Conservation (phyloP, 2,888 invertebrate species). For the Archips xylosteana region DNA sequence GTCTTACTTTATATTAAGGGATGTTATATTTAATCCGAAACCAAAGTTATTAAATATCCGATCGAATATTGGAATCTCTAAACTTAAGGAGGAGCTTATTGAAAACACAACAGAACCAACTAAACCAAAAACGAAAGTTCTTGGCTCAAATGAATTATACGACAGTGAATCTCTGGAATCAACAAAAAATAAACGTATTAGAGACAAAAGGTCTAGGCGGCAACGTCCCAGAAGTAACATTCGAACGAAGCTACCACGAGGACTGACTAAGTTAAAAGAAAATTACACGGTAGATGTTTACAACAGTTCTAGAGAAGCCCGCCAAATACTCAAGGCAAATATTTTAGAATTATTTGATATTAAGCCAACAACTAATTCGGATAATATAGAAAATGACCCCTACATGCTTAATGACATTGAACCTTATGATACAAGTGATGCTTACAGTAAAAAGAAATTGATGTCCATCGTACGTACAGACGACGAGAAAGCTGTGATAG, state of each 20-base stretch:
- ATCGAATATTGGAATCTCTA: neutral
- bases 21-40: neutral
- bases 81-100: neutral
- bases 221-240: neutral
- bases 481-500: neutral
- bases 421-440: neutral
- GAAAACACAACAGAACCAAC: neutral
- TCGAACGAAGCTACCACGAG: neutral
- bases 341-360: slow-evolving; percentile 4
- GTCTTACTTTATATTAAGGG: neutral
- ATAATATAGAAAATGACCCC: neutral
- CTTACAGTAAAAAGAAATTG: neutral
- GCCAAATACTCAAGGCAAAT: neutral
- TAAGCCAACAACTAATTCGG: neutral
- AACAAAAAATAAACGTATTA: neutral
- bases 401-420: neutral
- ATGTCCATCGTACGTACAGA: neutral
- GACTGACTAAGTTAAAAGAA: neutral
- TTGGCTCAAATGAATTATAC: neutral
- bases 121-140: neutral
- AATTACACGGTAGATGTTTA: neutral
- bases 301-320: neutral
- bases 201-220: neutral
- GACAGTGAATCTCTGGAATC: neutral
- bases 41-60: neutral